These are phyloP conservation scores for Anguilla obscura DNA, from an alignment of 2,797 vertebrate genomes.

Conservation along the genomic window DNA sequence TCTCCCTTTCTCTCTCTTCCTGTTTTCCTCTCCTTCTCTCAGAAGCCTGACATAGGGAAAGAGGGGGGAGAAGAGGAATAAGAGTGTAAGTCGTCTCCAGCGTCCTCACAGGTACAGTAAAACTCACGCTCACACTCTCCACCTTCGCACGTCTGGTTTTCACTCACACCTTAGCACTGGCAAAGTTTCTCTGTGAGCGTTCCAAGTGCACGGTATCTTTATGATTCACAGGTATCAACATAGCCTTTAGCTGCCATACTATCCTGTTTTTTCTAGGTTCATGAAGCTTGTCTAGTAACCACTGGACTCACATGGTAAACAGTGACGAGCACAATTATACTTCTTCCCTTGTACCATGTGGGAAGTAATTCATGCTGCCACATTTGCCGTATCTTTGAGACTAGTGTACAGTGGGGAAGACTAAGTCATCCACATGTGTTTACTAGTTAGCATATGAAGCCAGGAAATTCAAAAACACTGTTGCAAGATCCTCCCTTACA, in stretches of 20 bases:
- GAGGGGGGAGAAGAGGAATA: neutral
- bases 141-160: neutral
- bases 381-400: neutral
- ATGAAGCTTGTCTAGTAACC: neutral
- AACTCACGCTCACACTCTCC: neutral
- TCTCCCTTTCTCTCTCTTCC: neutral
- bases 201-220: neutral
- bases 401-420: neutral
- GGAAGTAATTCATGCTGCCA: neutral
- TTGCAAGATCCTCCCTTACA: neutral
- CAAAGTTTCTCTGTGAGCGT: neutral
- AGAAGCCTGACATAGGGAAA: neutral
- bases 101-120: constrained; percentile 15
- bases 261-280: neutral
- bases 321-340: neutral
- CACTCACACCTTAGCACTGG: neutral
- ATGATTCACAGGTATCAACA: neutral
- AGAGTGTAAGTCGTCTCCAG: neutral
- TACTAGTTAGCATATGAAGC: neutral
- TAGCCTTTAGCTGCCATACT: neutral
- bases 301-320: constrained; percentile 4
- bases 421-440: neutral
- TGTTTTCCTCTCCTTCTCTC: neutral
- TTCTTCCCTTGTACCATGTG: neutral
- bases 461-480: neutral